A percentile compares a stretch with the other conserved stretches of the same genome.
Conservation (phyloP, 2,888 invertebrate genomes). For the Mesorhabditis belari region DNA sequence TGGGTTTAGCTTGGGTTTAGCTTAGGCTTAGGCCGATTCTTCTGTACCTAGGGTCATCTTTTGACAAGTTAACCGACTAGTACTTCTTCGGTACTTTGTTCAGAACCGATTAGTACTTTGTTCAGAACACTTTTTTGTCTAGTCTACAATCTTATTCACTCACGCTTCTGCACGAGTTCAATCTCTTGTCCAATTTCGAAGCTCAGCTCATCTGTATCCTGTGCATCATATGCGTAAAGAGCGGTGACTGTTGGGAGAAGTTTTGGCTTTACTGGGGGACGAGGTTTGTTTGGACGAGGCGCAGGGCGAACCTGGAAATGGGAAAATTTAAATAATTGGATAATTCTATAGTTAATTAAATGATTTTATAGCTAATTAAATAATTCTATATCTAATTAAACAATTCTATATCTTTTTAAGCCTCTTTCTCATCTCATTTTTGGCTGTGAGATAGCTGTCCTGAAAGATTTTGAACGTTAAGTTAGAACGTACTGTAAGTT, state of each 20-base stretch:
- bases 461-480: no score
- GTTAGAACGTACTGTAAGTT: no score
- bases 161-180: constrained; percentile 63
- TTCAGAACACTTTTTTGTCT: not conserved
- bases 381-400: no score
- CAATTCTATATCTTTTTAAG: no score
- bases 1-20: no score
- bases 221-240: constrained; percentile 64
- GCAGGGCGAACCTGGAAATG: constrained; percentile 3
- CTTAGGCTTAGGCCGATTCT: no score
- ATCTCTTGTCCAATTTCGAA: constrained; percentile 63
- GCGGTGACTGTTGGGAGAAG: constrained; percentile 54
- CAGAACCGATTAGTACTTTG: constrained; percentile 1
- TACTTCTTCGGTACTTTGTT: not conserved
- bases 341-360: no score
- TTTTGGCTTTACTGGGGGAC: constrained; percentile 52
- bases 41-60: constrained; percentile 60
- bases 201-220: constrained; percentile 65
- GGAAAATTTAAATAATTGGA: no score
- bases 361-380: no score
- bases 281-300: constrained; percentile 56
- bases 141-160: no score
- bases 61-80: not conserved
- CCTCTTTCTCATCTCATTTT: no score
- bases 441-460: no score